These are phyloP conservation scores for Castor canadensis DNA, from an alignment of 2,113 vertebrate genomes.

Conservation along the genomic window DNA sequence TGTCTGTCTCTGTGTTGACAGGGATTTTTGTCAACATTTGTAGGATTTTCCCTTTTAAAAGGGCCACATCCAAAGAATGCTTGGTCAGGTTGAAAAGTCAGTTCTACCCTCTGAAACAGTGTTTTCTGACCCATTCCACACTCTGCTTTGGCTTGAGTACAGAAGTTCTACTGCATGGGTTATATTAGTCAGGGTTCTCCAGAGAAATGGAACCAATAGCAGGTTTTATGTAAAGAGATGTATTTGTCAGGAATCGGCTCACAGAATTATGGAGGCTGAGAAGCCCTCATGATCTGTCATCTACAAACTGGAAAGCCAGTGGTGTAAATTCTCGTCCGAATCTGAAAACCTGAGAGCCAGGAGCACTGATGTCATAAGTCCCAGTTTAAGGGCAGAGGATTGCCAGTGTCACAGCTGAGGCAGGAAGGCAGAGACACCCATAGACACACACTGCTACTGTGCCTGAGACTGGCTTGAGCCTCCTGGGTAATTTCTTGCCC, in stretches of 20 bases:
- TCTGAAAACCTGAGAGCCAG: not conserved
- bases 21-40: too few species aligned
- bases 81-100: not conserved
- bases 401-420: not conserved
- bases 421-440: not conserved
- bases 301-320: not conserved
- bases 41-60: constrained; percentile 17
- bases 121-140: not conserved
- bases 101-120: not conserved
- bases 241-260: not conserved
- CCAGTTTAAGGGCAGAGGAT: not conserved
- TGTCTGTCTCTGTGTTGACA: too few species aligned
- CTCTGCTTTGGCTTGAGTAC: not conserved
- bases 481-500: not conserved
- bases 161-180: not conserved
- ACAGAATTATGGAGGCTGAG: not conserved
- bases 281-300: not conserved
- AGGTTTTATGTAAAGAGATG: not conserved
- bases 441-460: not conserved
- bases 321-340: not conserved
- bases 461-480: not conserved
- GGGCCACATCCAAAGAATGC: not conserved
- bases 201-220: not conserved
- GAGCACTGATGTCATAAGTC: not conserved
- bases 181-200: not conserved